Evolutionary conservation across 1,140 invertebrate genomes (phyloP), one percentile per base, ranked within the genome.

Genomic region (Pogonognathellus flavescens): DNA sequence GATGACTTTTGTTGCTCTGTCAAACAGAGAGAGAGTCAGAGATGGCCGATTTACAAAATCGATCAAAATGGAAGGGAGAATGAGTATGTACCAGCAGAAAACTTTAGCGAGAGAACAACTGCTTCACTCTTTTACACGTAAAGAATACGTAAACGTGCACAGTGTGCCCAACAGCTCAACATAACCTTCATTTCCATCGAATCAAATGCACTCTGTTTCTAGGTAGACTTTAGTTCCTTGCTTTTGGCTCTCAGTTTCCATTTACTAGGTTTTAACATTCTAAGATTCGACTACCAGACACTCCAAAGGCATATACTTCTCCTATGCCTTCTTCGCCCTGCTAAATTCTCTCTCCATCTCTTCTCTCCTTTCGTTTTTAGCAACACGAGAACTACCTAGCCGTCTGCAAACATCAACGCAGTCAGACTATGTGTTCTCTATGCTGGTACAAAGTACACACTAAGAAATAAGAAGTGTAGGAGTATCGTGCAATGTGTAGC

Each of bases 1-100:
- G 25, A 80, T 53, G 41, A 25, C 49, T 20, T 53, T 18, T n/a
- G 18, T 80, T 80, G n/a, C 50, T 80, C 22, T 50, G 41, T 31
- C 72, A 80, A 80, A 66, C 25, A 66, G 31, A 41, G 31, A 41
- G 62, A 66, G 20, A 16, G 25, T 53, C 55, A 82, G 86, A 82
- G 57, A 87, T 87, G 86, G 86, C 87, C 57, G 85, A 83, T 86
- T 62, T 83, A 83, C 87, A 88, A 88, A 88, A 88, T 88, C 87
- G 87, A 88, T 88, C 87, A 88, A 88, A 88, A 88, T 88, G 87
- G 87, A 88, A 88, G 72, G 66, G 84, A 83, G 83, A 31, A 66
- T 66, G 62, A 66, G 62, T 66, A 41, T 41, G 31, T 41, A 66
- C 20, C 62, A 66, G 62, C 14, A 66, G 62, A 66, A 66, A 66